Evolutionary conservation across 2,888 invertebrate genomes (phyloP), one percentile per base, ranked within the genome.

Genomic region (Drosophila cognata): DNA sequence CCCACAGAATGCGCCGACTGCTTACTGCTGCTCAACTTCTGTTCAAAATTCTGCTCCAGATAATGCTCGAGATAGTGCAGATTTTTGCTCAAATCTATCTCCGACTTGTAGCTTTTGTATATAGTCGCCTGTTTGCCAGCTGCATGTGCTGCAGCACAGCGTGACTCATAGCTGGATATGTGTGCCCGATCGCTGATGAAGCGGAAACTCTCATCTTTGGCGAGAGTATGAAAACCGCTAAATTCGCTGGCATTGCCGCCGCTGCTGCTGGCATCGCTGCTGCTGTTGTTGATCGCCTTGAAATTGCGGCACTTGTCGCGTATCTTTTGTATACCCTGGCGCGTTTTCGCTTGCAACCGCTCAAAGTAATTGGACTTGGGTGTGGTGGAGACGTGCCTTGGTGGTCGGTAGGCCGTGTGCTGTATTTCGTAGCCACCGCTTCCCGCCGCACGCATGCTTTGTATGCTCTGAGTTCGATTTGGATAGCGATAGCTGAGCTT

Each of bases 61-160:
- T 93, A 93, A 7, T 93, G 92, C 67, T 93, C 93, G 57, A 93
- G 74, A 61, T 93, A 93, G 71, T 92, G 92, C 8, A 93, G 81
- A 76, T 93, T 93, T 70, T 92, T 92, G 43, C 93, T 93, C 7
- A 93, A 83, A 79, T 93, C 93, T 48, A 93, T 90, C 78, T 93
- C 93, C 2, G 93, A 93, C 66, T 93, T 93, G 76, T 93, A 93
- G 76, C 93, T 93, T 79, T 93, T 93, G 69, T 93, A 93, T 52
- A 93, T 84, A 16, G 92, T 91, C 21, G 92, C 90, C 65, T 88
- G 91, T 16, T 91, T 91, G 68, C 83, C 83, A 0, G 79, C 70
- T 0, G 82, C 82, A n/a, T 82, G 74, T 0, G 82, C 84, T 0
- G 85, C 89, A 5, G 88, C 84, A 48, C 92, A 92, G 5, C 91